These are phyloP conservation scores for Pseudomugil gertrudae DNA, from an alignment of 2,797 vertebrate genomes.

Conservation along the genomic window DNA sequence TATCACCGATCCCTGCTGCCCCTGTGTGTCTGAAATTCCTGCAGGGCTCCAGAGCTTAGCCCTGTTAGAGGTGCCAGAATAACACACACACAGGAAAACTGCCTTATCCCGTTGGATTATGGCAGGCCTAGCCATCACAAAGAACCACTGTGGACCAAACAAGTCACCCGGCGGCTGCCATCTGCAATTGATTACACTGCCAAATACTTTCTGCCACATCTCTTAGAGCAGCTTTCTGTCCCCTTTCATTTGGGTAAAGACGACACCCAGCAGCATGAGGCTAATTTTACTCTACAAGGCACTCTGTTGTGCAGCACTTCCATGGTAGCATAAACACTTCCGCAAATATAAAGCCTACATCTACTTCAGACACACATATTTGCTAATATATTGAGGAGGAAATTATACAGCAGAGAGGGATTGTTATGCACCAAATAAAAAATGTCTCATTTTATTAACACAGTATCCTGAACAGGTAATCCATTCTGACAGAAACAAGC, in stretches of 20 bases:
- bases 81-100: constrained; percentile 46
- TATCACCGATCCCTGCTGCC: constrained; percentile 30
- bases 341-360: constrained; percentile 11
- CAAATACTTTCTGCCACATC: constrained; percentile 66
- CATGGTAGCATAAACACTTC: constrained; percentile 41
- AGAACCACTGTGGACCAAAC: constrained; percentile 73
- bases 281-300: constrained; percentile 60
- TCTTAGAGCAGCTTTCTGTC: constrained; percentile 55
- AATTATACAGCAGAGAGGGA: not conserved
- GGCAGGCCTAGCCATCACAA: constrained; percentile 65
- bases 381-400: constrained; percentile 3
- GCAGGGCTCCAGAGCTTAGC: constrained; percentile 58
- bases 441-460: constrained; percentile 14
- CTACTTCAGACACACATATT: not conserved
- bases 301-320: constrained; percentile 38
- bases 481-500: constrained; percentile 20
- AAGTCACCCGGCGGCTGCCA: constrained; percentile 60
- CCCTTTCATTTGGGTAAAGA: constrained; percentile 57
- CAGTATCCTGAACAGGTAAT: constrained; percentile 11
- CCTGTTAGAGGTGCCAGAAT: constrained; percentile 64
- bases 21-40: constrained; percentile 61
- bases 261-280: constrained; percentile 62
- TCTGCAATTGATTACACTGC: constrained; percentile 77
- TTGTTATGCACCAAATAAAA: not conserved
- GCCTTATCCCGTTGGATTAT: constrained; percentile 63